A percentile compares a stretch with the other conserved stretches of the same genome.
Conservation (phyloP, 2,797 vertebrate species). For the Serranus cabrilla region DNA sequence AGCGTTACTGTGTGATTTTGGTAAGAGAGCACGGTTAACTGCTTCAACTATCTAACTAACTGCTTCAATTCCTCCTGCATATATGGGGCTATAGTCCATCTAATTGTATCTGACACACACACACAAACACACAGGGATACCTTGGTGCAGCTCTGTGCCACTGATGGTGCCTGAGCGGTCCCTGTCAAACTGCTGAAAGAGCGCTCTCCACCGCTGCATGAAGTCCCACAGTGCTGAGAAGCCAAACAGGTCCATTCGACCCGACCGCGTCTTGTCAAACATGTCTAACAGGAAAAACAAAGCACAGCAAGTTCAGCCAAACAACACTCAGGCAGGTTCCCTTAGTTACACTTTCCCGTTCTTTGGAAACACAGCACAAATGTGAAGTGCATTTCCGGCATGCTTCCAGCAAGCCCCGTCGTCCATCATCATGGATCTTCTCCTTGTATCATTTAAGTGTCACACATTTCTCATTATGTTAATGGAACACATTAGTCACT, state of each 20-base stretch:
- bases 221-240: constrained; percentile 94
- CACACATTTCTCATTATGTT: constrained; percentile 33
- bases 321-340: too few relatives aligned
- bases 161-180: constrained; percentile 93
- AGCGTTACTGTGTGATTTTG: too few relatives aligned
- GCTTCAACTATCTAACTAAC: too few relatives aligned
- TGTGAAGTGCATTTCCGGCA: not conserved
- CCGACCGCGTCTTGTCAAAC: constrained; percentile 93
- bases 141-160: constrained; percentile 92
- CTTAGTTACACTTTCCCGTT: not conserved
- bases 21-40: too few relatives aligned
- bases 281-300: constrained; percentile 86
- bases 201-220: constrained; percentile 93
- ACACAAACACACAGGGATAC: constrained; percentile 70
- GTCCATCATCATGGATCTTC: not conserved
- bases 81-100: too few relatives aligned
- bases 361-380: constrained; percentile 8
- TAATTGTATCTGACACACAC: not conserved
- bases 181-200: constrained; percentile 95
- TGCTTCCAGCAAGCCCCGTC: not conserved
- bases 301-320: not conserved
- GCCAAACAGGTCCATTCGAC: constrained; percentile 91
- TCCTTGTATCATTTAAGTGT: constrained; percentile 12
- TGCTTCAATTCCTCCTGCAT: too few relatives aligned
- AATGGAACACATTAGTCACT: constrained; percentile 48